phyloP scores from a whole-genome alignment of 1,140 invertebrate species.

The Penaeus vannamei region DNA sequence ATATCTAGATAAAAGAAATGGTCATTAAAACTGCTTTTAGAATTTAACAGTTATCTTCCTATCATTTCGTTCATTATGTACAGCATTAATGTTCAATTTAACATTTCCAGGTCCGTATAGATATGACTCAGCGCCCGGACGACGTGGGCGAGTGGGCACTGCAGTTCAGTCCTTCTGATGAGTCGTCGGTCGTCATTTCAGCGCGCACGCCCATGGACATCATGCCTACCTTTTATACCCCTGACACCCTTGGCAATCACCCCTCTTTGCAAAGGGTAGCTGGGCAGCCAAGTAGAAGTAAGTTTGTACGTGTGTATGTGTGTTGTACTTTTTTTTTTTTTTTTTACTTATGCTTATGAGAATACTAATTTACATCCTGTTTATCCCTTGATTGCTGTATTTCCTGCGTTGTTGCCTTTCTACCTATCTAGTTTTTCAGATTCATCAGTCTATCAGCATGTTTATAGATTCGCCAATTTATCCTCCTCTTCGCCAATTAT shows the following conservation, averaged over 20 bases:
- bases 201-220: constrained; percentile 46
- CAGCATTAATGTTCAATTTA: background rate
- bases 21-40: no score
- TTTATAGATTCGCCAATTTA: no score
- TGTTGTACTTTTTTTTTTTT: background rate
- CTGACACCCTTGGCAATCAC: constrained; percentile 20
- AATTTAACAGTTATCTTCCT: no score
- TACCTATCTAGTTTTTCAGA: no score
- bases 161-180: background rate
- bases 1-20: no score
- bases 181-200: background rate
- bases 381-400: no score
- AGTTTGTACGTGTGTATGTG: background rate
- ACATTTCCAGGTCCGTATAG: constrained; percentile 30
- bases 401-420: no score
- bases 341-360: background rate
- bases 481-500: no score
- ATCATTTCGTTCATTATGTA: background rate
- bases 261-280: constrained; percentile 45
- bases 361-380: background rate
- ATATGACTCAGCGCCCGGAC: constrained; percentile 6
- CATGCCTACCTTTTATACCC: constrained; percentile 41
- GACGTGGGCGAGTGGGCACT: constrained; percentile 51
- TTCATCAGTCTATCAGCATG: no score
- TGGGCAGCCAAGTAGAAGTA: constrained; percentile 42